Base-by-base conservation (phyloP, 2,888 invertebrate genomes). In the Chymomyza caudatula region DNA sequence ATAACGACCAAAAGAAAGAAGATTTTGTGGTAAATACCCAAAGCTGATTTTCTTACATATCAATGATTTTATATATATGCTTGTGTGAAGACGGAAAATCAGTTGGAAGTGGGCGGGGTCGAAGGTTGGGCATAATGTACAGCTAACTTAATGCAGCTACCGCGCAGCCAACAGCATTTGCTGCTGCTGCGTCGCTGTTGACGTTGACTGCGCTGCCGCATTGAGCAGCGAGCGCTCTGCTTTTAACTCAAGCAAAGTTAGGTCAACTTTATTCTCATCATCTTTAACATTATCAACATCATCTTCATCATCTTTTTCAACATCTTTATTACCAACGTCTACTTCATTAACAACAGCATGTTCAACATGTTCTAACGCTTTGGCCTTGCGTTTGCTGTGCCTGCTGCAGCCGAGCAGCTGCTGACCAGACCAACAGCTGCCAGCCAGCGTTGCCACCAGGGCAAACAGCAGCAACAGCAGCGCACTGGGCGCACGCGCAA, bases 131-230 rank as follows among this genome's bases (percentile, higher is more conserved):
- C 63, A 52, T 37, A 37, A 37, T 37, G 11, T 25, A 25, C 25
- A 25, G 25, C 11, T 8, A 57, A 65, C 71, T 75, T 77, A 87
- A 75, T 83, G 75, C 69, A 87, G 87, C 88, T 87, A 87, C 85
- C 87, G 88, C 65, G 74, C 71, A 77, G 72, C 62, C 67, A 84
- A 61, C 69, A 64, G 13, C 22, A 70, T 49, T 66, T 68, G 68
- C 53, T 42, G 54, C 51, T 68, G 75, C 60, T 65, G 71, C 67
- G 67, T 43, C 53, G n/a, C 47, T 42, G 55, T 2, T 29, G 55
- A 29, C 5, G 8, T 17, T 5, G 4, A 37, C 15, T 13, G 17
- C 2, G 29, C 23, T 37, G 56, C 20, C 22, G 17, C 22, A 15
- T n/a, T 11, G 13, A 20, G 52, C 11, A 19, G 23, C 20, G 6